These are phyloP conservation scores for Busseola fusca DNA, from an alignment of 2,888 invertebrate genomes.

Conservation along the genomic window DNA sequence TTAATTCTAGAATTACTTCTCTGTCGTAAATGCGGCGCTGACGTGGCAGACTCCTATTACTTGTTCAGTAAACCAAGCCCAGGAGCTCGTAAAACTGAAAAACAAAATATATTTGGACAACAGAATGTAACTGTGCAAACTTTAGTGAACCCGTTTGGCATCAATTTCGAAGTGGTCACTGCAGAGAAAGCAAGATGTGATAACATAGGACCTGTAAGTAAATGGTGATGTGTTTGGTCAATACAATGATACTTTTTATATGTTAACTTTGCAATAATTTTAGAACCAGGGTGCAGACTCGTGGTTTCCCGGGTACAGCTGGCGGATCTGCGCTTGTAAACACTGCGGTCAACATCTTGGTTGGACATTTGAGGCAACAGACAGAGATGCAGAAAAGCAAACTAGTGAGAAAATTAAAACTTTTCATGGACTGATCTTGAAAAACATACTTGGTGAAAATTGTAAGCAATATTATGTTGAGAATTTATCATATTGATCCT, in stretches of 20 bases:
- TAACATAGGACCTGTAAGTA: slow-evolving; percentile 85
- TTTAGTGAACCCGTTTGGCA: slow-evolving; percentile 88
- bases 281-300: slow-evolving; percentile 89
- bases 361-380: slow-evolving; percentile 88
- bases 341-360: slow-evolving; percentile 90
- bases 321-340: slow-evolving; percentile 90
- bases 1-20: slow-evolving; percentile 85
- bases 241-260: background rate
- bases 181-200: slow-evolving; percentile 88
- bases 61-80: slow-evolving; percentile 87
- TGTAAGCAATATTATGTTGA: slow-evolving; percentile 74
- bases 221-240: background rate
- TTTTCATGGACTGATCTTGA: slow-evolving; percentile 85
- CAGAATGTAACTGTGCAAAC: slow-evolving; percentile 88
- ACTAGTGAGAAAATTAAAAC: slow-evolving; percentile 67
- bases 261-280: background rate
- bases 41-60: slow-evolving; percentile 88
- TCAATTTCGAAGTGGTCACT: slow-evolving; percentile 87
- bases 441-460: slow-evolving; percentile 85
- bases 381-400: slow-evolving; percentile 65
- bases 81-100: slow-evolving; percentile 80
- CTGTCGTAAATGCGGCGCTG: slow-evolving; percentile 89
- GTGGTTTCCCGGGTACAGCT: slow-evolving; percentile 91
- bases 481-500: background rate
- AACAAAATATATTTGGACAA: slow-evolving; percentile 87